Base-by-base conservation (phyloP, 2,113 vertebrate genomes). In the Falco punctatus region DNA sequence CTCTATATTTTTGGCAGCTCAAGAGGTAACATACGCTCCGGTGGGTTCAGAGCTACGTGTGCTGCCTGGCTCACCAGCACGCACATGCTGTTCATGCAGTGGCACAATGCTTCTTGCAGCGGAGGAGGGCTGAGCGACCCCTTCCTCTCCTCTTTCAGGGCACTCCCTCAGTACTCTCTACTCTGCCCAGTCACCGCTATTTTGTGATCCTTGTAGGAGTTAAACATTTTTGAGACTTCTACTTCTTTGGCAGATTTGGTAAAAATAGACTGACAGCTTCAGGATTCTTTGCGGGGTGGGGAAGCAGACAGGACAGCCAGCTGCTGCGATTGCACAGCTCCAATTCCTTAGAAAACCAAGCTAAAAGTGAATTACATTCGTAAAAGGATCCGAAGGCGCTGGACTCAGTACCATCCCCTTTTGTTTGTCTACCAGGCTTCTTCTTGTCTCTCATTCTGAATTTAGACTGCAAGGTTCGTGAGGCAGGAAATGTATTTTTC, bases 201-300 rank as follows among this genome's bases (percentile, higher is more conserved):
- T 72, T 85, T 78, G 17, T 30, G 18, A 51, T 90, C 32, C 64
- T n/a, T 14, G 3, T 33, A 75, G 61, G 73, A 84, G 51, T 44
- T 86, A 81, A 85, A 24, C 66, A 42, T 27, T 65, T 48, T 52
- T 40, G 40, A 79, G 70, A 57, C 26, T 75, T 77, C 17, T 54
- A 55, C 35, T 86, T 83, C 33, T 86, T 28, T 8, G 32, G 32
- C 8, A 58, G 28, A 74, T 94, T 66, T 13, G 24, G n/a, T 86
- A 94, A 86, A 96, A 96, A 81, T 24, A 91, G 55, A n/a, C n/a
- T 32, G 16, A 35, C 28, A 57, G 48, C 52, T 94, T 92, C 93
- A 84, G 62, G n/a, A 84, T 8, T 1, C 42, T 71, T 82, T 81
- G 44, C 4, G 2, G 28, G 51, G 32, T 0, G 7, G 85, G 38